Base-by-base conservation (phyloP, 2,113 vertebrate species). In the Colossoma macropomum region DNA sequence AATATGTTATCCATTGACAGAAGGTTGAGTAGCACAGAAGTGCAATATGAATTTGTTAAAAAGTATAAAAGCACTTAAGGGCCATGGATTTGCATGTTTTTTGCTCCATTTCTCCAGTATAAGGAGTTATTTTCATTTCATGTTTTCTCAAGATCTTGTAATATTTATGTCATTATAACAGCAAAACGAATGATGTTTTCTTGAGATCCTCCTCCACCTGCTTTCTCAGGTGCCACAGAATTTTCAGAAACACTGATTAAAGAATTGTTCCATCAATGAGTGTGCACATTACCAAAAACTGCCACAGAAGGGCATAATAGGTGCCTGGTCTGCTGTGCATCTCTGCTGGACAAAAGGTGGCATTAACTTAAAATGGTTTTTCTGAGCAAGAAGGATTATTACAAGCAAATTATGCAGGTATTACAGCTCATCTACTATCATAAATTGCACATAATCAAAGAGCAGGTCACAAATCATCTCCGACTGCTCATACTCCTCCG, bases 381-480 rank as follows among this genome's bases (percentile, higher is more conserved):
- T 23, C 19, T 25, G 65, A 63, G 68, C 65, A n/a, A 65, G 52
- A 79, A 79, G 30, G 21, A 41, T 74, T 19, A 52, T 66, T 56
- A 65, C 25, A 76, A 56, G 65, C 34, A 70, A 60, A 78, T 21
- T 30, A 25, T 34, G 25, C 56, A 25, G 70, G 45, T 54, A 83
- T 70, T 72, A 70, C 34, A 75, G 60, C 9, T 30, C 56, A 77
- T 85, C 27, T 52, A 75, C 38, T 56, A 81, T 28, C 4, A 70
- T 85, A 56, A 68, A 77, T 75, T n/a, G 48, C 13, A 48, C 16
- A 41, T 59, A 75, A 71, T 85, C 59, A 59, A 15, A 59, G 48
- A 54, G 48, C 21, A 30, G 68, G 71, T 72, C n/a, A 79, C 63
- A 50, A 77, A 52, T 79, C 0, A 50, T 85, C 70, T 75, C 19